phyloP scores from a whole-genome alignment of 2,888 invertebrate species.

The Pristionchus japonicus region DNA sequence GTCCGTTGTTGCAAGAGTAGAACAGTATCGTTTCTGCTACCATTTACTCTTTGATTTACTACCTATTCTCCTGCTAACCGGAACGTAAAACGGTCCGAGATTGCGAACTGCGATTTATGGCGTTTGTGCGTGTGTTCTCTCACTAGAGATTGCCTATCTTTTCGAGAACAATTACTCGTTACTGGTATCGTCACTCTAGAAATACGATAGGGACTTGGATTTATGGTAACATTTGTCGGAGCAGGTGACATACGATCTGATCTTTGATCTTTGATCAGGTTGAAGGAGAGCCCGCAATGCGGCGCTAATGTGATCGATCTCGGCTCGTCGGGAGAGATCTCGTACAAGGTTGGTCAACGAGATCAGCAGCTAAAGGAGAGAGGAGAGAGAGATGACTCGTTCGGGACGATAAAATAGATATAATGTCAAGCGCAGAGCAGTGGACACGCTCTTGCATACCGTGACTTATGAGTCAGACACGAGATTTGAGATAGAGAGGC shows the following conservation, averaged over 20 bases:
- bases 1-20: neutral
- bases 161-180: neutral
- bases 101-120: neutral
- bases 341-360: constrained; percentile 40
- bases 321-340: constrained; percentile 60
- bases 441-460: neutral
- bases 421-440: neutral
- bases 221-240: no score
- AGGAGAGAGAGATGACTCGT: neutral
- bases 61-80: neutral
- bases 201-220: neutral
- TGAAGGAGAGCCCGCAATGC: constrained; percentile 62
- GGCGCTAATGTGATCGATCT: constrained; percentile 59
- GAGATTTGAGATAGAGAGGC: no score
- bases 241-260: no score
- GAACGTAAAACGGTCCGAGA: neutral
- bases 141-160: neutral
- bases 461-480: no score
- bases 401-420: neutral
- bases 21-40: neutral
- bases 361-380: no score
- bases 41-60: neutral
- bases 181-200: neutral
- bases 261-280: constrained; percentile 48
- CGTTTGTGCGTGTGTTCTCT: neutral